Evolutionary conservation across 1,140 invertebrate species (phyloP).

Genomic region (Camponotus pennsylvanicus): DNA sequence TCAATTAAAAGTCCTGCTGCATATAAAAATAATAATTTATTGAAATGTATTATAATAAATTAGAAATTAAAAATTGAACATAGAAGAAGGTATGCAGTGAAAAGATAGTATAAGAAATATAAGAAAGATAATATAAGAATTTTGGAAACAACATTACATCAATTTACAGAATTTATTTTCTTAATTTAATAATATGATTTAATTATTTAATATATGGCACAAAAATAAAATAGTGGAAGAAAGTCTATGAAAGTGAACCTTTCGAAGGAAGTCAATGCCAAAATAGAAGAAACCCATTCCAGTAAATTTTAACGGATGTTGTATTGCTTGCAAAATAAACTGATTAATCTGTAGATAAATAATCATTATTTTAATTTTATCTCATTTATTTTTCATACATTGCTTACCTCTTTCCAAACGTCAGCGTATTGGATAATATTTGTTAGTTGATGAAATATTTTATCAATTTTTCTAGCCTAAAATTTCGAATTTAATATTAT

Average conservation of each 20-base stretch:
- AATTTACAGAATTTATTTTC: no score
- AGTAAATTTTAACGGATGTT: not conserved
- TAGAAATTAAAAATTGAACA: not conserved
- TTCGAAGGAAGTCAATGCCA: not conserved
- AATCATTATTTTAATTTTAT: not conserved
- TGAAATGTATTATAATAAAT: not conserved
- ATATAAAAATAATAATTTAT: no score
- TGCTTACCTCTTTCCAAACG: not conserved
- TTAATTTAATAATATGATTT: no score
- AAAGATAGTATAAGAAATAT: no score
- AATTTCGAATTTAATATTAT: not conserved
- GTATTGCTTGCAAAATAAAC: not conserved
- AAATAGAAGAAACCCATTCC: constrained; percentile 10
- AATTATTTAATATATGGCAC: no score
- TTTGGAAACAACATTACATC: no score
- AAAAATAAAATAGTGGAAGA: not conserved
- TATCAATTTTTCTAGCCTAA: not conserved
- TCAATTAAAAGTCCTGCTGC: not conserved
- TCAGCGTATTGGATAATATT: not conserved
- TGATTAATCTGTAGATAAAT: constrained; percentile 1
- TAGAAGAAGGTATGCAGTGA: no score
- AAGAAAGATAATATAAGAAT: no score
- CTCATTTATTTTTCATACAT: not conserved
- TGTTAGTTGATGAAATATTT: not conserved
- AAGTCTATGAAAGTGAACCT: not conserved